Evolutionary conservation across 2,113 vertebrate genomes (phyloP).

Genomic region (Egretta garzetta): DNA sequence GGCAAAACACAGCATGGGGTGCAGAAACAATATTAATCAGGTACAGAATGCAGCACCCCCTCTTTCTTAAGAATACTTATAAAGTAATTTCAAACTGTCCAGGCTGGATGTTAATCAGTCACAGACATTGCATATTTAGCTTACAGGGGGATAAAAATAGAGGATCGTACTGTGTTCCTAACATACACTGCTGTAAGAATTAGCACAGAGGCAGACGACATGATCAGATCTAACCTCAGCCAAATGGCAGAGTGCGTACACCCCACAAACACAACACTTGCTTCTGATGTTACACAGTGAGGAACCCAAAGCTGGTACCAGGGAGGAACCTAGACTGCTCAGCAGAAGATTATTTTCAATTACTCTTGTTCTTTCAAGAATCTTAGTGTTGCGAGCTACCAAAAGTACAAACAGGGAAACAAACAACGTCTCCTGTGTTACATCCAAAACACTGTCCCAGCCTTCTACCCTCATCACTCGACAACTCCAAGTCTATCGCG

Average conservation of each 20-base stretch:
- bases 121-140: neutral
- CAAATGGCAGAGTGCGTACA: fast-evolving
- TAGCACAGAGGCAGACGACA: neutral
- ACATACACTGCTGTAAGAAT: neutral
- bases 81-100: neutral
- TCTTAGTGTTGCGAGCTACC: neutral
- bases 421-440: neutral
- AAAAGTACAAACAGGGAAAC: neutral
- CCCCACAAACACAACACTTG: neutral
- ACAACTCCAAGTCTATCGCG: neutral
- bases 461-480: neutral
- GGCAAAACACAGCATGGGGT: neutral
- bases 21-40: neutral
- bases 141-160: neutral
- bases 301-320: neutral
- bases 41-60: neutral
- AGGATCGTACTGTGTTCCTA: neutral
- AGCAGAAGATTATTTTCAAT: neutral
- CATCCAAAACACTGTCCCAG: neutral
- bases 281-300: neutral
- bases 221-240: neutral
- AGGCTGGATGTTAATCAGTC: neutral
- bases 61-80: neutral
- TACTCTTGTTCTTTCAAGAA: neutral
- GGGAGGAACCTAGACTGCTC: neutral